These are phyloP conservation scores for Notolepis coatsorum DNA, from an alignment of 2,797 vertebrate species.

Conservation along the genomic window DNA sequence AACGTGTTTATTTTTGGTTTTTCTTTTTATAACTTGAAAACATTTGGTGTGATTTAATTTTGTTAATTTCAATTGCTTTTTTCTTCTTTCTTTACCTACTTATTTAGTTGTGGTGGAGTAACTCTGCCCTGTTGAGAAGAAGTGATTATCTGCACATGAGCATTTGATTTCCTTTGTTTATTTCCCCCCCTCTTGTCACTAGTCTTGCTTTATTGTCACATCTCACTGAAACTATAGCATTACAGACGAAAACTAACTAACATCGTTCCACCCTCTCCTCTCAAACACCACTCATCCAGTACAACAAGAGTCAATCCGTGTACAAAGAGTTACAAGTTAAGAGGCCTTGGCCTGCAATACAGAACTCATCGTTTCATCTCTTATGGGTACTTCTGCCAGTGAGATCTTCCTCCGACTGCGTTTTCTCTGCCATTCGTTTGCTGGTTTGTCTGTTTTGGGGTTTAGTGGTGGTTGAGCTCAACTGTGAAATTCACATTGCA, in stretches of 20 bases:
- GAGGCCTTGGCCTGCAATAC: constrained; percentile 28
- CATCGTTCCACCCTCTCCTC: constrained; percentile 41
- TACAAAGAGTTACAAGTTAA: neutral
- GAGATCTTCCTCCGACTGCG: constrained; percentile 48
- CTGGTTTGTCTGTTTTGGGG: constrained; percentile 69
- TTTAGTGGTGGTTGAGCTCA: constrained; percentile 81
- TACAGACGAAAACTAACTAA: constrained; percentile 59
- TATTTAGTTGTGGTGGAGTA: constrained; percentile 71
- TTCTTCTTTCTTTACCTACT: constrained; percentile 62
- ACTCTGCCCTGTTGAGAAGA: constrained; percentile 63
- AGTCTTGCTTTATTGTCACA: constrained; percentile 58
- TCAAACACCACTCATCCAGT: constrained; percentile 72
- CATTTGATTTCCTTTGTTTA: constrained; percentile 55
- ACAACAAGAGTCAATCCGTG: constrained; percentile 52
- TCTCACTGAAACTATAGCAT: constrained; percentile 67
- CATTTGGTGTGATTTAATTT: constrained; percentile 75
- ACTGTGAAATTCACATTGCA: constrained; percentile 90
- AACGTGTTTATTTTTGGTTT: constrained; percentile 68
- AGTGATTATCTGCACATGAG: constrained; percentile 44
- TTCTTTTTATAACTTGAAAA: constrained; percentile 83
- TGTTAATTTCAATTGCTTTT: constrained; percentile 70
- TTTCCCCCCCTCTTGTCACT: constrained; percentile 41
- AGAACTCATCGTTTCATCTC: constrained; percentile 40
- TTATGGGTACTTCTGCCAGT: constrained; percentile 69
- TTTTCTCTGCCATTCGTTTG: constrained; percentile 57